phyloP scores from a whole-genome alignment of 2,797 vertebrate species.

The Mus spretus region DNA sequence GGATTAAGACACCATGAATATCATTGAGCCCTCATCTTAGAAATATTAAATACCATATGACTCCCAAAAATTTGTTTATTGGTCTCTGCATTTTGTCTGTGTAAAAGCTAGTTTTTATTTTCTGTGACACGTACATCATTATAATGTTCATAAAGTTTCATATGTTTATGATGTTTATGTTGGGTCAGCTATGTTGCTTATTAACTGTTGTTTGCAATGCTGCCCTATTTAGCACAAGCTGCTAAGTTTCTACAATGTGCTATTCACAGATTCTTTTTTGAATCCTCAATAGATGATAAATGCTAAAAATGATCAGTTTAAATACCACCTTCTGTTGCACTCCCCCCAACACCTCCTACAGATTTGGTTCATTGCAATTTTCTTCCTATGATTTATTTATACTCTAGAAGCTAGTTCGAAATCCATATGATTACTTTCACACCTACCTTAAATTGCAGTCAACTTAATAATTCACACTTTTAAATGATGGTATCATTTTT shows the following conservation, averaged over 20 bases:
- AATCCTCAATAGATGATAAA: slow-evolving; percentile 77
- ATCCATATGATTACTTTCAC: slow-evolving; percentile 66
- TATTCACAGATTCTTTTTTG: slow-evolving; percentile 65
- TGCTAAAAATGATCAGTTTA: slow-evolving; percentile 64
- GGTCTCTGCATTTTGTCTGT: neutral
- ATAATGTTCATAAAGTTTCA: neutral
- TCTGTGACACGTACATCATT: neutral
- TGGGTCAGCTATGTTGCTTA: slow-evolving; percentile 55
- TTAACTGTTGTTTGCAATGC: slow-evolving; percentile 58
- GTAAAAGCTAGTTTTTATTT: neutral
- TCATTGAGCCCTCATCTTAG: neutral
- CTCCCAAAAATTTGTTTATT: neutral
- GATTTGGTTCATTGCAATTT: slow-evolving; percentile 26
- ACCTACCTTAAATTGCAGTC: slow-evolving; percentile 57
- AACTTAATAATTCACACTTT: slow-evolving; percentile 58
- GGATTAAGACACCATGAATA: neutral
- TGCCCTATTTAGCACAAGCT: slow-evolving; percentile 59
- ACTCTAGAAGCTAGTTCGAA: slow-evolving; percentile 41
- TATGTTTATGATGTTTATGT: slow-evolving; percentile 20
- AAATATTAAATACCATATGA: slow-evolving; percentile 45
- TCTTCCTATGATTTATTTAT: slow-evolving; percentile 67
- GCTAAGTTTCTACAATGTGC: slow-evolving; percentile 41
- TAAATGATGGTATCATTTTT: slow-evolving; percentile 45
- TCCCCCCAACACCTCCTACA: slow-evolving; percentile 57
- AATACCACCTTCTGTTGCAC: slow-evolving; percentile 28